A percentile compares a stretch with the other conserved stretches of the same genome.
Conservation (phyloP, 2,888 invertebrate species). For the Tenthredo scrophulariae region DNA sequence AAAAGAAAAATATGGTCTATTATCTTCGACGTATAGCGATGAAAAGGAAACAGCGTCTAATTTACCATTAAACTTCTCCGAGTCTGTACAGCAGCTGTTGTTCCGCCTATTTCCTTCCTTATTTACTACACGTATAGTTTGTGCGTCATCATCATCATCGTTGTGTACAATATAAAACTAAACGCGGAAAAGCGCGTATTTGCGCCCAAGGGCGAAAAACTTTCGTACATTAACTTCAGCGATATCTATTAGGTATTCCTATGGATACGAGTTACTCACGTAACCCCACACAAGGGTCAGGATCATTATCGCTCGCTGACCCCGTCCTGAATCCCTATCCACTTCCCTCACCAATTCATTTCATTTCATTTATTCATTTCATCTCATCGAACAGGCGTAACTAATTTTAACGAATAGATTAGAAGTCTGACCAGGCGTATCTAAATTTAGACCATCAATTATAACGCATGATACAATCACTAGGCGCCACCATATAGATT, state of each 20-base stretch:
- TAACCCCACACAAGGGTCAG: not conserved
- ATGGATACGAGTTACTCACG: not conserved
- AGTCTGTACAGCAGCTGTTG: slow-evolving; percentile 25
- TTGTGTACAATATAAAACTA: not conserved
- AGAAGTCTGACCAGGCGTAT: slow-evolving; percentile 33
- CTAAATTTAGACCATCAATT: slow-evolving; percentile 41
- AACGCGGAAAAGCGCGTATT: not conserved
- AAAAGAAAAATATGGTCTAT: not conserved
- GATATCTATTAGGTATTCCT: not conserved
- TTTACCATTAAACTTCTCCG: slow-evolving; percentile 22
- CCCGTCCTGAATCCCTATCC: not conserved
- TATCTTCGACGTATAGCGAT: slow-evolving; percentile 3
- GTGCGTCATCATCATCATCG: not conserved
- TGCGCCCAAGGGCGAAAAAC: not conserved
- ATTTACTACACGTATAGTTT: not conserved
- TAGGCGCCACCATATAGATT: slow-evolving; percentile 11
- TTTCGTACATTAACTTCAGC: not conserved
- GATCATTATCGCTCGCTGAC: not conserved
- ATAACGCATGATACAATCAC: not conserved
- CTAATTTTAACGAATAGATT: slow-evolving; percentile 50
- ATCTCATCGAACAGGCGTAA: not conserved
- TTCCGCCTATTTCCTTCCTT: not conserved
- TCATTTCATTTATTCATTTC: not conserved
- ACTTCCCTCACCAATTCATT: not conserved
- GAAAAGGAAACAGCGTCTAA: slow-evolving; percentile 7